These are phyloP conservation scores for Parochlus steinenii DNA, from an alignment of 2,888 invertebrate species.

Conservation along the genomic window DNA sequence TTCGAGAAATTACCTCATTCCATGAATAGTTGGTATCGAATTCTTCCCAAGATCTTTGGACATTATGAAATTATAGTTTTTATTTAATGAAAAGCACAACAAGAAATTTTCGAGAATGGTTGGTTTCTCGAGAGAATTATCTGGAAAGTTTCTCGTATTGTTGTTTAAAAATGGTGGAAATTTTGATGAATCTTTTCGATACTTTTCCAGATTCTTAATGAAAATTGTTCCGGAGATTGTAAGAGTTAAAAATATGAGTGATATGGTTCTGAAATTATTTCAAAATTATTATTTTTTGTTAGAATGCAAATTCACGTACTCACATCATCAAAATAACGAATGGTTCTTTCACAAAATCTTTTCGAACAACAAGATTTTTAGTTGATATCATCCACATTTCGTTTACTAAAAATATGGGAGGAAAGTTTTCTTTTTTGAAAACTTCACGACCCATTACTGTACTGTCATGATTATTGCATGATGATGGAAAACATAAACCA, in stretches of 20 bases:
- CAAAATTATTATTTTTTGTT: not conserved
- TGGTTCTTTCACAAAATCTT: conserved; percentile 14
- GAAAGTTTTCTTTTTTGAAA: not conserved
- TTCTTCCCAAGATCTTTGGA: conserved; percentile 13
- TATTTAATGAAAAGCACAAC: conserved; percentile 14
- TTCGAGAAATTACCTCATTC: no score
- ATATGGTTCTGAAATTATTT: conserved; percentile 8
- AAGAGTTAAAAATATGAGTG: conserved; percentile 7
- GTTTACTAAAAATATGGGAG: not conserved
- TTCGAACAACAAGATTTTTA: conserved; percentile 14
- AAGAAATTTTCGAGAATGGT: conserved; percentile 13
- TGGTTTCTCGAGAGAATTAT: conserved; percentile 5
- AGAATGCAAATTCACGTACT: no score
- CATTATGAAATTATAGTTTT: conserved; percentile 15
- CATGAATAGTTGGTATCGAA: conserved; percentile 16
- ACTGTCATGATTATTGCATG: not conserved
- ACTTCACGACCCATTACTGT: no score
- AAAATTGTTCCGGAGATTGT: conserved; percentile 11
- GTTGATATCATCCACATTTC: conserved; percentile 12
- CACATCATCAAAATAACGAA: conserved; percentile 15
- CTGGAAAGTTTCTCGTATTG: no score
- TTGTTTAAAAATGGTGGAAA: no score
- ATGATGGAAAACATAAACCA: conserved; percentile 8
- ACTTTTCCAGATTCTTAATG: not conserved
- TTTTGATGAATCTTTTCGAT: not conserved